Conservation (phyloP, 35 echinoderm and acorn worm species). For the Holothuria glaberrima region DNA sequence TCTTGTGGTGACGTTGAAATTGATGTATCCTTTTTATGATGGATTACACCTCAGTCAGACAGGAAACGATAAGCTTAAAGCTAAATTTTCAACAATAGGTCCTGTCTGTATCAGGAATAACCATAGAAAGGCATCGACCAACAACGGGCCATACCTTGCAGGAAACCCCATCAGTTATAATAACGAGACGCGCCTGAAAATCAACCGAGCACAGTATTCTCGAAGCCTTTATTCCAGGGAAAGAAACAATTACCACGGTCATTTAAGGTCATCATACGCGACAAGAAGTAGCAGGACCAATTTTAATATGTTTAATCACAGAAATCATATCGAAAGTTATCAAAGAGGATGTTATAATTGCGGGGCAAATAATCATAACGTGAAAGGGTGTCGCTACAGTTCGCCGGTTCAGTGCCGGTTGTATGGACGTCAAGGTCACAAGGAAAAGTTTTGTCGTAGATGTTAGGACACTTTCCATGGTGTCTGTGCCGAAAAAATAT, state of each 20-base stretch:
- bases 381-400: not conserved
- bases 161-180: not conserved
- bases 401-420: not conserved
- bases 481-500: no score
- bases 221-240: not conserved
- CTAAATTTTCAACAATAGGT: no score
- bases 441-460: not conserved
- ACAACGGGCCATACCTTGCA: not conserved
- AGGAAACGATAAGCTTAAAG: no score
- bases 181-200: not conserved
- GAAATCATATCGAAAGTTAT: not conserved
- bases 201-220: not conserved
- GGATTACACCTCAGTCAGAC: not conserved
- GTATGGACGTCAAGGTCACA: not conserved
- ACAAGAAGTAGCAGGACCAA: not conserved
- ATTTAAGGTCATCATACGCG: no score
- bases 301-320: not conserved
- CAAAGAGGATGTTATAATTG: conserved; percentile 15
- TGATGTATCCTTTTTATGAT: not conserved
- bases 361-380: not conserved
- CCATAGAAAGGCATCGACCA: no score
- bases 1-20: not conserved
- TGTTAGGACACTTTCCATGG: not conserved
- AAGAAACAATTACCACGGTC: not conserved
- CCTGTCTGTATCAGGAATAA: no score